Conservation (phyloP, 2,797 vertebrate genomes). For the Staurois parvus region DNA sequence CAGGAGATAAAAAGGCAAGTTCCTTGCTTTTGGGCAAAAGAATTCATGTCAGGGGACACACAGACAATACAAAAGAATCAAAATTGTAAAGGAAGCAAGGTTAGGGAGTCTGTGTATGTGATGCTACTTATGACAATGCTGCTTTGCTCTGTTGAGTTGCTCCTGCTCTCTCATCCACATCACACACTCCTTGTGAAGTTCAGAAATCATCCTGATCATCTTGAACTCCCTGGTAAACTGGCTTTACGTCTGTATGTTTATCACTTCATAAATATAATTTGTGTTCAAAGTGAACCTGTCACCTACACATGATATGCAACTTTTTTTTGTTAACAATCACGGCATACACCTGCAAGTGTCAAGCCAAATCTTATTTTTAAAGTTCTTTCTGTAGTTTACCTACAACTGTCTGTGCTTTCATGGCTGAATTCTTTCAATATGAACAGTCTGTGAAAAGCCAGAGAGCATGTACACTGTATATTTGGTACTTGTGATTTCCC, state of each 20-base stretch:
- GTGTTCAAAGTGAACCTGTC: background rate
- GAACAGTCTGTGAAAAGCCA: too few relatives aligned
- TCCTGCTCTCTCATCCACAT: conserved; percentile 38
- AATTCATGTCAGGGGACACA: conserved; percentile 30
- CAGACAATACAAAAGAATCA: conserved; percentile 64
- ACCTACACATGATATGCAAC: background rate
- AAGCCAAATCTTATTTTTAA: too few relatives aligned
- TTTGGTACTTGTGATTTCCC: background rate
- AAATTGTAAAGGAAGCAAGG: conserved; percentile 67
- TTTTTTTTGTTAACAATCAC: background rate
- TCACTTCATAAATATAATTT: background rate
- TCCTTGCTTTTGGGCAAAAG: conserved; percentile 72
- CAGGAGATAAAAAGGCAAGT: conserved; percentile 76
- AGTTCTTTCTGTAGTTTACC: too few relatives aligned
- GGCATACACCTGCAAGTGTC: background rate
- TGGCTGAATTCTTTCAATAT: too few relatives aligned
- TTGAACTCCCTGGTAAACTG: background rate
- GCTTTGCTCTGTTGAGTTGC: background rate
- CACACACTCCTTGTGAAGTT: conserved; percentile 4
- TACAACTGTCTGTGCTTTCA: too few relatives aligned
- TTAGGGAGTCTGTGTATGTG: conserved; percentile 55
- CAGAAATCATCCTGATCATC: background rate
- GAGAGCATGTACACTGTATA: background rate
- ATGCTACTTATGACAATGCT: conserved; percentile 29
- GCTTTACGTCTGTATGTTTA: background rate